Evolutionary conservation across 1,140 invertebrate species (phyloP).

Genomic region (Saccostrea cuccullata): DNA sequence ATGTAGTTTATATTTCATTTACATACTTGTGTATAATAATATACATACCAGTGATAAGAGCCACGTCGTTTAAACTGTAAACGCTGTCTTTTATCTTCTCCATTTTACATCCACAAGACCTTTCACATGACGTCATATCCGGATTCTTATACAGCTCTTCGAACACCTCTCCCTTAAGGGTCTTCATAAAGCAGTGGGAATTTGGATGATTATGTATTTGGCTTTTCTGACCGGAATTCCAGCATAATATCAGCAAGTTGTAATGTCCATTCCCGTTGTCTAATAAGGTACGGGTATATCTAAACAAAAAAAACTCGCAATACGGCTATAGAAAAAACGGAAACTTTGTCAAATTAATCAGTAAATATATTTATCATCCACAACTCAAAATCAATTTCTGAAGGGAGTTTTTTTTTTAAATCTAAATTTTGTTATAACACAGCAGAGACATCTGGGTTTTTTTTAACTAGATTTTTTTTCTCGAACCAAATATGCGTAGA

Average conservation of each 20-base stretch:
- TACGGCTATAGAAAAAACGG: not conserved
- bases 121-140: not conserved
- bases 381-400: too few species aligned
- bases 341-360: too few species aligned
- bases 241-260: conserved; percentile 98
- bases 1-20: too few species aligned
- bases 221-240: conserved; percentile 96
- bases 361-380: too few species aligned
- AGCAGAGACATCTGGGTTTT: too few species aligned
- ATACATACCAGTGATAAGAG: not conserved
- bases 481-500: too few species aligned
- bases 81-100: not conserved
- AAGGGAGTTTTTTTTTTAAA: too few species aligned
- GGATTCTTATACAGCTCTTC: conserved; percentile 82
- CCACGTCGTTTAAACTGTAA: not conserved
- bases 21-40: too few species aligned
- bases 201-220: conserved; percentile 98
- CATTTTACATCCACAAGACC: not conserved
- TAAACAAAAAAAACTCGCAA: too few species aligned
- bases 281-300: conserved; percentile 75
- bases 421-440: too few species aligned
- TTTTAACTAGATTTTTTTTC: too few species aligned
- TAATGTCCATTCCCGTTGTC: conserved; percentile 91
- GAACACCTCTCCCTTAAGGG: conserved; percentile 81
- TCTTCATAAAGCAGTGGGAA: conserved; percentile 98